Base-by-base conservation (phyloP, 2,888 invertebrate genomes). In the Homarus gammarus region DNA sequence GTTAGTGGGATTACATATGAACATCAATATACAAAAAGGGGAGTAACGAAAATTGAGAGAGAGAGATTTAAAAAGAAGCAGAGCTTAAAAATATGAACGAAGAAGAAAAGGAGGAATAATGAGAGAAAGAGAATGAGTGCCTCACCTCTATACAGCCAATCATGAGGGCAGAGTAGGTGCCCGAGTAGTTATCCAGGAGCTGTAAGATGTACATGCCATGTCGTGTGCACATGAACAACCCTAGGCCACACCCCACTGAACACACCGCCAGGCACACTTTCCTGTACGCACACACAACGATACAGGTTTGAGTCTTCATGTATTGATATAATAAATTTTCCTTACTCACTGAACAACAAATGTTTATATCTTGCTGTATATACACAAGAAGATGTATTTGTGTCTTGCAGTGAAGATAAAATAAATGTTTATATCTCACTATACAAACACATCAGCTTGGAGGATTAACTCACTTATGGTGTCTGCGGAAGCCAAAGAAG, bases 151-250 rank as follows among this genome's bases (percentile, higher is more conserved):
- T 64, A 56, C 87, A 90, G n/a, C 92, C 92, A 22, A 92, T 92
- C 89, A 92, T 91, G 68, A 92, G 91, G 22, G 92, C 92, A 18
- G 91, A 91, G 78, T 90, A 92, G 64, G 92, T 91, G 31, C 92
- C 92, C 1, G 92, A 85, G 88, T 92, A 92, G 78, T 92, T 91
- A 78, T 92, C 92, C 61, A 92, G 91, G 38, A 92, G 86, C 84
- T 92, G 92, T 18, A 97, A 96, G 92, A 97, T 94, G 93, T 96
- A 97, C 87, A 97, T 95, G 18, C 96, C 96, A 5, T 96, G 96
- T 92, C 96, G 95, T 93, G 96, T 96, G 93, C 97, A 96, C 96
- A 97, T 96, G 44, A 97, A 96, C 61, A 97, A 93, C 0, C 96
- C 97, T 72, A 96, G 94, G 18, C 96, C 92, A 94, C 96, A 97